Percentiles rank a stretch among this genome's conserved stretches.
Conservation (phyloP, 2,113 vertebrate species). For the Limanda limanda region DNA sequence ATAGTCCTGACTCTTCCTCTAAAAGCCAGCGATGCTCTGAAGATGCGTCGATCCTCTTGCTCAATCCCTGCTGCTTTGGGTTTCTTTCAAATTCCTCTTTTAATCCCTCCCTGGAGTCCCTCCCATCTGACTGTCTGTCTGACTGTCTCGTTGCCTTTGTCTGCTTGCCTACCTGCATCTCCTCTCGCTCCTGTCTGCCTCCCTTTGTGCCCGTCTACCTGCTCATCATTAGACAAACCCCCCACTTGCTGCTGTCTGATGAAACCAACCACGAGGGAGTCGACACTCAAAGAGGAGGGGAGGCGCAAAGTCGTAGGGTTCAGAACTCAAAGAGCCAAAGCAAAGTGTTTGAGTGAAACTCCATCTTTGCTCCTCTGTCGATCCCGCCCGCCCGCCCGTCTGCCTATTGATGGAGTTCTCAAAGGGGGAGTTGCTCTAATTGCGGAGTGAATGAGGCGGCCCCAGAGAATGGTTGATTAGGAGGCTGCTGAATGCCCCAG, state of each 20-base stretch:
- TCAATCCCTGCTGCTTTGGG: constrained; percentile 48
- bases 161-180: constrained; percentile 53
- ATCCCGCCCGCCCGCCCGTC: constrained; percentile 50
- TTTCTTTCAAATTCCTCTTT: constrained; percentile 65
- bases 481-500: constrained; percentile 80
- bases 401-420: constrained; percentile 77
- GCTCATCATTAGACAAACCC: constrained; percentile 53
- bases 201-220: constrained; percentile 47
- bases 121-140: constrained; percentile 59
- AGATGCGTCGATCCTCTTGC: constrained; percentile 34
- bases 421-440: constrained; percentile 78
- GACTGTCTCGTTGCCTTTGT: constrained; percentile 64
- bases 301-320: constrained; percentile 52
- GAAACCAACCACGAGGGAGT: constrained; percentile 63
- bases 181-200: constrained; percentile 43
- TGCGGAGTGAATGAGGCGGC: constrained; percentile 76
- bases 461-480: constrained; percentile 80
- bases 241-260: constrained; percentile 51
- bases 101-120: constrained; percentile 66
- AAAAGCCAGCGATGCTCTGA: constrained; percentile 38
- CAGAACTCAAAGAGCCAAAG: constrained; percentile 55
- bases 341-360: constrained; percentile 66
- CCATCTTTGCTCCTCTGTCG: constrained; percentile 55
- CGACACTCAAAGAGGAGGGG: constrained; percentile 27
- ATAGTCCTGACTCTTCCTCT: constrained; percentile 28